phyloP scores from a whole-genome alignment of 2,113 vertebrate genomes.

The Trochalopteron elliotii region DNA sequence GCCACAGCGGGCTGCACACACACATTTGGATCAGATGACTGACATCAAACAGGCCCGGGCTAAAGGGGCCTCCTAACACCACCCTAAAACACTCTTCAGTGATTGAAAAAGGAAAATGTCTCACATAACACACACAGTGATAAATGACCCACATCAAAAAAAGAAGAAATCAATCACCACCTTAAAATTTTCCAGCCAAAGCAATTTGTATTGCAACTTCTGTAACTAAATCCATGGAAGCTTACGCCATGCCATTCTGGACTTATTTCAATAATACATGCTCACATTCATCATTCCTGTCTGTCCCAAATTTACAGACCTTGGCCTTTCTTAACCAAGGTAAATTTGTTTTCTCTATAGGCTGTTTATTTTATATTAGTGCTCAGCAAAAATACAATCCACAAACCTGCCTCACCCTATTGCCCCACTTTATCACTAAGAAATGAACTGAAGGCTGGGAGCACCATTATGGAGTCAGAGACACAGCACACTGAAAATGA shows the following conservation, averaged over 20 bases:
- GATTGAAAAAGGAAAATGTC: conserved; percentile 19
- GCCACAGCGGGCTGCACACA: not conserved
- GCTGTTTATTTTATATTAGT: conserved; percentile 31
- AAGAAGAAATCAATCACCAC: not conserved
- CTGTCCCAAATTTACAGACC: not conserved
- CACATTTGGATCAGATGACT: rapidly evolving
- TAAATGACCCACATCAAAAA: not conserved
- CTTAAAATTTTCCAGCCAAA: not conserved
- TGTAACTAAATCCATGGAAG: not conserved
- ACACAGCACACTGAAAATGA: not conserved
- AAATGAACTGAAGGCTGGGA: not conserved
- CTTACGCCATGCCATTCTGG: not conserved
- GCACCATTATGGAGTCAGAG: not conserved
- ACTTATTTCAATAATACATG: conserved; percentile 1
- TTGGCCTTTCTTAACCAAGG: not conserved
- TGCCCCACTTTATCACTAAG: conserved; percentile 21
- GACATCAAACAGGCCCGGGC: not conserved
- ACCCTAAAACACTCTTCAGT: not conserved
- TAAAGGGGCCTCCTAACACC: not conserved
- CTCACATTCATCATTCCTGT: conserved; percentile 32
- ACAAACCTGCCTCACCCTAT: not conserved
- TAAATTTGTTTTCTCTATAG: conserved; percentile 15
- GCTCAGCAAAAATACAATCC: not conserved
- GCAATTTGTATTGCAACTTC: not conserved
- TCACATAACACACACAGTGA: not conserved